phyloP scores from a whole-genome alignment of 2,113 vertebrate species.

The Uria lomvia region DNA sequence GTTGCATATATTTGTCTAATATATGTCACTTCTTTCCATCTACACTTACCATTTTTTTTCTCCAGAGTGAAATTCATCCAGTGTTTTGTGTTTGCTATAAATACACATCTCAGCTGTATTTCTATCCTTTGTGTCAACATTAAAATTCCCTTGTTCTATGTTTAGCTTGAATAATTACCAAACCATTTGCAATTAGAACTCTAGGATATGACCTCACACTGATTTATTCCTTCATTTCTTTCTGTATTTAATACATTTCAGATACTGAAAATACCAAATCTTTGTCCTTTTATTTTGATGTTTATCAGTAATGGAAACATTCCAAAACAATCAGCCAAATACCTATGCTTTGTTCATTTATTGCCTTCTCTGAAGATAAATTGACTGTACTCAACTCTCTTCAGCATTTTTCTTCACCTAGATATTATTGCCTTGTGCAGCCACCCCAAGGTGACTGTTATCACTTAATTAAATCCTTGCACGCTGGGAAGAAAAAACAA shows the following conservation, averaged over 20 bases:
- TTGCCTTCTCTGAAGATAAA: conserved; percentile 85
- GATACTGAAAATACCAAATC: conserved; percentile 80
- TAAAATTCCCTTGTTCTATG: conserved; percentile 74
- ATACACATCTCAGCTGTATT: conserved; percentile 55
- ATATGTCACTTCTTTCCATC: not conserved
- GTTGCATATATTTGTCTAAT: conserved; percentile 2
- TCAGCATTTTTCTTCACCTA: conserved; percentile 88
- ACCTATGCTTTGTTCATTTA: conserved; percentile 83
- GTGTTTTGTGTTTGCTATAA: conserved; percentile 64
- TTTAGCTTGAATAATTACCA: conserved; percentile 79
- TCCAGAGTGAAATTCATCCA: conserved; percentile 46
- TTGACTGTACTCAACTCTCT: conserved; percentile 85
- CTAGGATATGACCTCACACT: conserved; percentile 73
- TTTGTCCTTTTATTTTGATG: conserved; percentile 78
- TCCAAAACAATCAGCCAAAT: conserved; percentile 82
- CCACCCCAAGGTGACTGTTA: conserved; percentile 93
- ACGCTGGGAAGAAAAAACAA: conserved; percentile 89
- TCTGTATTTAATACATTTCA: conserved; percentile 78
- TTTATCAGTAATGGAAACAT: conserved; percentile 84
- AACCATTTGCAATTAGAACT: conserved; percentile 76
- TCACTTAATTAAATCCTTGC: conserved; percentile 93
- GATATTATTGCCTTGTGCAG: conserved; percentile 89
- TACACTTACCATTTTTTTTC: not conserved
- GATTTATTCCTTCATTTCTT: conserved; percentile 69
- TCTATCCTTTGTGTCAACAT: conserved; percentile 71